Conservation (phyloP, 2,113 vertebrate species). For the Ellobius talpinus region DNA sequence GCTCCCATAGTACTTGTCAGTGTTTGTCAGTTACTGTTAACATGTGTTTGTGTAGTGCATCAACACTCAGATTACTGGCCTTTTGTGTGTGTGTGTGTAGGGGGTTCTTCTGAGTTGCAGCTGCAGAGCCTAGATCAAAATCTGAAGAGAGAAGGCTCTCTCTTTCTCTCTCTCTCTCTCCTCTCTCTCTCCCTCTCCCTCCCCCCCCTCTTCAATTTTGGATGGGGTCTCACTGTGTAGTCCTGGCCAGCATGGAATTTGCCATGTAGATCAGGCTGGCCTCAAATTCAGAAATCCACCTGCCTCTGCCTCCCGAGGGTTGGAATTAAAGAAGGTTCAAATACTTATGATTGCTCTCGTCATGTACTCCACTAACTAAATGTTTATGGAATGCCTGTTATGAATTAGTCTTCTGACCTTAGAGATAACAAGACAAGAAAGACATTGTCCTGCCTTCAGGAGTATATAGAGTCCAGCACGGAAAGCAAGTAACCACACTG, state of each 20-base stretch:
- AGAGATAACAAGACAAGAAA: not conserved
- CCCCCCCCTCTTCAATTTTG: not conserved
- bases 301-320: not conserved
- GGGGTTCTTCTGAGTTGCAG: not conserved
- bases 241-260: not conserved
- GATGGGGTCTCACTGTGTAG: not conserved
- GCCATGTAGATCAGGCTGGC: not conserved
- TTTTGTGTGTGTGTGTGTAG: not conserved
- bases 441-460: slow-evolving; percentile 7
- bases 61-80: not conserved
- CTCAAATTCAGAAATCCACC: not conserved
- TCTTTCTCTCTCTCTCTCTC: not conserved
- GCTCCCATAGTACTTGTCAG: not conserved
- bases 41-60: not conserved
- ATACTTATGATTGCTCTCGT: not conserved
- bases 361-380: not conserved
- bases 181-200: not conserved
- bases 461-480: not conserved
- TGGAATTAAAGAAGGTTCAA: not conserved
- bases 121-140: not conserved
- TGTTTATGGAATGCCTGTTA: slow-evolving; percentile 12
- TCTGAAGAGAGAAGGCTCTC: not conserved
- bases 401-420: not conserved
- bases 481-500: not conserved
- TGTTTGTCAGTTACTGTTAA: not conserved